Evolutionary conservation across 2,888 invertebrate species (phyloP), one percentile per base, ranked within the genome.

Genomic region (Cactoblastis cactorum): DNA sequence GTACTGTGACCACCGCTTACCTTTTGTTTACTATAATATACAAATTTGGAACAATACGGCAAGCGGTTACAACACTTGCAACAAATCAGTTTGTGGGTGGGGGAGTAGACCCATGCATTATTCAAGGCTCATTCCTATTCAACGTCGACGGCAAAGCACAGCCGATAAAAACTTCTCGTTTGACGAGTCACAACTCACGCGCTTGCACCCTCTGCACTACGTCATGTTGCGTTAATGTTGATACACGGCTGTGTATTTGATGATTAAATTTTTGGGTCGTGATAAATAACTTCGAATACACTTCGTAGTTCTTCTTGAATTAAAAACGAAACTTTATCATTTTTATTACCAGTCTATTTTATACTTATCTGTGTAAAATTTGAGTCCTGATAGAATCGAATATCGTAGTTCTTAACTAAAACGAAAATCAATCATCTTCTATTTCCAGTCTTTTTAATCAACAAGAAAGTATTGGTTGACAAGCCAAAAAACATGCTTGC

Each of bases 111-210:
- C 65, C 68, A 86, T 89, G 85, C 85, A 88, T 89, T 86, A 88
- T 89, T 87, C 88, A 89, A 78, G 70, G 65, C 84, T 86, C 86
- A 87, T 88, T 88, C 80, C 86, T 86, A 88, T 88, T 86, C 88
- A 83, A 83, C 84, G 83, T 62, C 79, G 83, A 83, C 87, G 83
- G 43, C 43, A 43, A 41, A 75, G 77, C 80, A 43, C 76, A 80
- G 69, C 78, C 79, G 87, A 88, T 89, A 89, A 88, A 88, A 89
- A 89, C 76, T 88, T 87, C 83, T 84, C 81, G 86, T 85, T 84
- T 84, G 89, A 88, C 89, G 86, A 86, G 77, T 83, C 73, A 77
- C 77, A 83, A 86, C 77, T 83, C 73, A 77, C 77, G 83, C 86
- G 85, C 83, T 76, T 83, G 81, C 84, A 87, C 88, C 87, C 86